Evolutionary conservation across 2,113 vertebrate genomes (phyloP).

Genomic region (Aleadryas rufinucha): DNA sequence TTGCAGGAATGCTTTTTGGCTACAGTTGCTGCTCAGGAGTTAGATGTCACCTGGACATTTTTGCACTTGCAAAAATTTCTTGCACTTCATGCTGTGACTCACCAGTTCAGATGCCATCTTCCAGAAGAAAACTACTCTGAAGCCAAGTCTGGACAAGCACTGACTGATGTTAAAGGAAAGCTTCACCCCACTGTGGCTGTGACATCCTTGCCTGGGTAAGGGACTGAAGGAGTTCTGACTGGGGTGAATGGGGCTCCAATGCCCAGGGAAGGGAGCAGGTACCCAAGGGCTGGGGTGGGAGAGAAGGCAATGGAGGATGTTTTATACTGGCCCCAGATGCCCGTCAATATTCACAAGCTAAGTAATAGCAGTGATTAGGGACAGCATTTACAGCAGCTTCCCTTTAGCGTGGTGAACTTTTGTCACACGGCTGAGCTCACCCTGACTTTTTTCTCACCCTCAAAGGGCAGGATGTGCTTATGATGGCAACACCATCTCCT

Average conservation of each 20-base stretch:
- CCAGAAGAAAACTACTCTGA: background rate
- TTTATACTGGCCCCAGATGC: background rate
- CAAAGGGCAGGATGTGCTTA: background rate
- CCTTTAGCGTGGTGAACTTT: background rate
- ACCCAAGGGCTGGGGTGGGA: fast-evolving
- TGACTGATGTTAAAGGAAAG: background rate
- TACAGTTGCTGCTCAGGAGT: background rate
- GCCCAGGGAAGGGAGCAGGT: background rate
- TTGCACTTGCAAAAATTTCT: too few relatives aligned
- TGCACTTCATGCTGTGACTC: background rate
- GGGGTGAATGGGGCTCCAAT: background rate
- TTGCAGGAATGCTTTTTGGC: background rate
- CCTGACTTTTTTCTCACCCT: background rate
- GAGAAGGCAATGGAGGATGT: background rate
- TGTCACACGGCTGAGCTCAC: background rate
- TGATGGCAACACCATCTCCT: background rate
- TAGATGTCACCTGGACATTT: background rate
- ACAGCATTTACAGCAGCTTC: background rate
- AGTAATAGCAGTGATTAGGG: background rate
- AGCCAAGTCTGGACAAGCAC: background rate
- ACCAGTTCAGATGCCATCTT: background rate
- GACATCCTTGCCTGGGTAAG: background rate
- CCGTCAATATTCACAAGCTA: background rate
- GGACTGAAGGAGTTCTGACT: background rate
- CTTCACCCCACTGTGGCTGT: fast-evolving